These are phyloP conservation scores for Pocillopora grandis DNA, from an alignment of 92 coral and sea anemone species.

Conservation along the genomic window DNA sequence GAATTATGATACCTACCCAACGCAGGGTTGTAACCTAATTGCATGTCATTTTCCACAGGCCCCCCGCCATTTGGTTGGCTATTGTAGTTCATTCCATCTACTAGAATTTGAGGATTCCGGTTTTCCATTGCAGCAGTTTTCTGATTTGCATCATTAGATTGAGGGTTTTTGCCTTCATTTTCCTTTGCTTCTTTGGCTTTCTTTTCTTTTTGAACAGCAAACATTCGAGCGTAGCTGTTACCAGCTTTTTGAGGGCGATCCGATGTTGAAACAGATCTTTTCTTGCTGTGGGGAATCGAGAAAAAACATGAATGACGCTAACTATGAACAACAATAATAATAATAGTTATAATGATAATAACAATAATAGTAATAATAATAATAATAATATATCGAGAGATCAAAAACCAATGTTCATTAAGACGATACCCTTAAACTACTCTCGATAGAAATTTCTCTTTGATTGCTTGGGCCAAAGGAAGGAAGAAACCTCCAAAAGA, in stretches of 20 bases:
- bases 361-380: too few species aligned
- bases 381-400: too few species aligned
- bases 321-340: too few species aligned
- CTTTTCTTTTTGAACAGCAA: constrained; percentile 81
- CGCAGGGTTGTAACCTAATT: background rate
- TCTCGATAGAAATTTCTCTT: too few species aligned
- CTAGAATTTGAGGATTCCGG: background rate
- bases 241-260: constrained; percentile 48
- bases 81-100: background rate
- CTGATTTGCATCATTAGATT: constrained; percentile 13
- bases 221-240: constrained; percentile 85
- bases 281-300: constrained; percentile 11
- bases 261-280: constrained; percentile 35
- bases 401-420: too few species aligned
- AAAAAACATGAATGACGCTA: too few species aligned
- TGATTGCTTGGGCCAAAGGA: too few species aligned
- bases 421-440: too few species aligned
- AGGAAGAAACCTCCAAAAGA: too few species aligned
- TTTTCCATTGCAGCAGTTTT: constrained; percentile 4
- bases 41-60: constrained; percentile 35
- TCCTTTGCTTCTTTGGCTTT: constrained; percentile 61
- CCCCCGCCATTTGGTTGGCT: constrained; percentile 15
- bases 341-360: too few species aligned
- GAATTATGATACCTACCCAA: constrained; percentile 6
- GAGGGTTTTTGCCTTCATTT: constrained; percentile 25